Base-by-base conservation (phyloP, 1,140 invertebrate genomes). In the Cecropterus lyciades region DNA sequence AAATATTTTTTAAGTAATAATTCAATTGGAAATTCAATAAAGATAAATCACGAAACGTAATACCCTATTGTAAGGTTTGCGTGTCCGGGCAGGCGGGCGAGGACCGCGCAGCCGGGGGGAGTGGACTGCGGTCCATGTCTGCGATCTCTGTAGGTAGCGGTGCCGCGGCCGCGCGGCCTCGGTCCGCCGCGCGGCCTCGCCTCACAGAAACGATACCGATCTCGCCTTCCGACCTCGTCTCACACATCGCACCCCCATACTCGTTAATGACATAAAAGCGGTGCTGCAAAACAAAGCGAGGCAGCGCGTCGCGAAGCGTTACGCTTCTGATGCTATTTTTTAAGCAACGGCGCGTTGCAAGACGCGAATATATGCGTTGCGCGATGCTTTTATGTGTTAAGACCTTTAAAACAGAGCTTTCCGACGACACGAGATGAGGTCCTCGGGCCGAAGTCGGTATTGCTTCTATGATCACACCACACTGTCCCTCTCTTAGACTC, bases 121-220 rank as follows among this genome's bases (percentile, higher is more conserved):
- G 84, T 88, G 88, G 85, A 79, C 81, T 16, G 33, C 52, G 56
- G 79, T 81, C 83, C 87, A 87, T 75, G 86, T 85, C 79, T 83
- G 87, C 87, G 89, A 91, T 89, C 89, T 91, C 88, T 88, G 76
- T 89, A 91, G 87, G 85, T 90, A 88, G 80, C 77, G 75, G 80
- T 79, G 73, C 65, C 66, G 67, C 72, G 72, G 48, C 73, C 33
- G 67, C 69, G 79, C 73, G 73, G 65, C 56, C 68, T 73, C 73
- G 77, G 68, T 75, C 77, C 74, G 64, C 49, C 76, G 73, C 72
- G 62, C 46, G 67, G 55, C 46, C 49, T 45, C 73, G 70, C 67
- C 72, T 67, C 67, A 62, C 63, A 16, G 27, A 15, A 67, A 16
- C 65, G 42, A 66, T 67, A 67, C 73, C 67, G 59, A 43, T 33